A percentile compares a stretch with the other conserved stretches of the same genome.
Evolutionary conservation across 2,888 invertebrate species (phyloP).

Genomic region (Drosophila anceps): DNA sequence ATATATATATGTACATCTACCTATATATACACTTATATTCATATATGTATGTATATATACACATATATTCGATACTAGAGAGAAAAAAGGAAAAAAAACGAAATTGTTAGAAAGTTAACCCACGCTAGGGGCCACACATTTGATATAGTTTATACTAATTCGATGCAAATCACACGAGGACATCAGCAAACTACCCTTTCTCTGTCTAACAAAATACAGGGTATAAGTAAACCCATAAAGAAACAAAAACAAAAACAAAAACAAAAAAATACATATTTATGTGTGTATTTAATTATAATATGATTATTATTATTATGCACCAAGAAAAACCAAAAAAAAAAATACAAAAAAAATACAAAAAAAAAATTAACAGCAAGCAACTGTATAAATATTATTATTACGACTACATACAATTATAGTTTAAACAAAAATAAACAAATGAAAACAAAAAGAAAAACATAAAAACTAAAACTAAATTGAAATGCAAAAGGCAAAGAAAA

Average conservation of each 20-base stretch:
- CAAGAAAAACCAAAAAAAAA: constrained; percentile 1
- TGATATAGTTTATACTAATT: constrained; percentile 60
- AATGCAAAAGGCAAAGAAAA: constrained; percentile 3
- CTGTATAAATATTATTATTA: constrained; percentile 61
- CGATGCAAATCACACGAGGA: constrained; percentile 22
- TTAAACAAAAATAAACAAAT: constrained; percentile 26
- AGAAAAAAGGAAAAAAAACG: background rate
- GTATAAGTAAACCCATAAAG: constrained; percentile 4
- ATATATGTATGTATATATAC: background rate
- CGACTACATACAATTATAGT: constrained; percentile 56
- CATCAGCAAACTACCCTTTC: constrained; percentile 14
- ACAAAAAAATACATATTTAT: constrained; percentile 10
- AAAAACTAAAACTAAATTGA: background rate
- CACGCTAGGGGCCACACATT: constrained; percentile 71
- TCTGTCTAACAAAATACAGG: constrained; percentile 21
- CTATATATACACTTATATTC: no score
- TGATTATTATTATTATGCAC: constrained; percentile 39
- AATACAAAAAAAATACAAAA: background rate
- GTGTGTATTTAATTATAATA: constrained; percentile 27
- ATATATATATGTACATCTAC: background rate
- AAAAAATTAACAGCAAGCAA: constrained; percentile 44
- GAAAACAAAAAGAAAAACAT: background rate
- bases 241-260: constrained; percentile 17
- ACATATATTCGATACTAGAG: constrained; percentile 31
- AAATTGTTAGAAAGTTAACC: constrained; percentile 54